phyloP scores from a whole-genome alignment of 2,888 invertebrate species.

The Drosophila engyochracea region DNA sequence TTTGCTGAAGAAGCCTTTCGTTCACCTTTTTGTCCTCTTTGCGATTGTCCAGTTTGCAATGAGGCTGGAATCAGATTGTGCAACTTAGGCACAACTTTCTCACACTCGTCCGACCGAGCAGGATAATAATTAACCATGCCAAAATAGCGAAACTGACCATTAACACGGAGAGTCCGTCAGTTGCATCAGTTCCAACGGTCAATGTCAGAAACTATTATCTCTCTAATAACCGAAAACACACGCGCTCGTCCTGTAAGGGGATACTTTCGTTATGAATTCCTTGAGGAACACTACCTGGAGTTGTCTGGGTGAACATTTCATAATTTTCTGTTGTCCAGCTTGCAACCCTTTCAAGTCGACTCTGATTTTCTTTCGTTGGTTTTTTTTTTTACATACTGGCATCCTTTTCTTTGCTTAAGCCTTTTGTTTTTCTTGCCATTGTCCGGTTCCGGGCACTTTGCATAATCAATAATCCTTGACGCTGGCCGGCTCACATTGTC shows the following conservation, averaged over 20 bases:
- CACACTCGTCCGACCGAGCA: conserved; percentile 65
- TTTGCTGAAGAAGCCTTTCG: conserved; percentile 48
- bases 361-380: conserved; percentile 15
- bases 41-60: conserved; percentile 37
- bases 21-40: conserved; percentile 47
- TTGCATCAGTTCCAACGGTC: conserved; percentile 60
- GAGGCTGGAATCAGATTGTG: conserved; percentile 27
- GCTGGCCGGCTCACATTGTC: conserved; percentile 77
- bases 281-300: conserved; percentile 59
- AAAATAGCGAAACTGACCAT: conserved; percentile 83
- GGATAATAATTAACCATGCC: conserved; percentile 83
- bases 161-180: conserved; percentile 59
- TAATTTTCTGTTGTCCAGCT: conserved; percentile 66
- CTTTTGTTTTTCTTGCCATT: conserved; percentile 77
- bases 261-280: conserved; percentile 66
- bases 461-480: conserved; percentile 85
- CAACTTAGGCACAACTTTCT: conserved; percentile 76
- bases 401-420: conserved; percentile 74
- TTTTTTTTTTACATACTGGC: conserved; percentile 31
- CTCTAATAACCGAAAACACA: conserved; percentile 84
- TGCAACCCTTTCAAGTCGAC: conserved; percentile 61
- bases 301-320: conserved; percentile 47
- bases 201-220: conserved; percentile 82
- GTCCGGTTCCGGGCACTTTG: conserved; percentile 79
- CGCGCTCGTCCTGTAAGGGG: conserved; percentile 76